Evolutionary conservation across 2,797 vertebrate genomes (phyloP), one percentile per base, ranked within the genome.

Genomic region (Helicolenus hilgendorfi): DNA sequence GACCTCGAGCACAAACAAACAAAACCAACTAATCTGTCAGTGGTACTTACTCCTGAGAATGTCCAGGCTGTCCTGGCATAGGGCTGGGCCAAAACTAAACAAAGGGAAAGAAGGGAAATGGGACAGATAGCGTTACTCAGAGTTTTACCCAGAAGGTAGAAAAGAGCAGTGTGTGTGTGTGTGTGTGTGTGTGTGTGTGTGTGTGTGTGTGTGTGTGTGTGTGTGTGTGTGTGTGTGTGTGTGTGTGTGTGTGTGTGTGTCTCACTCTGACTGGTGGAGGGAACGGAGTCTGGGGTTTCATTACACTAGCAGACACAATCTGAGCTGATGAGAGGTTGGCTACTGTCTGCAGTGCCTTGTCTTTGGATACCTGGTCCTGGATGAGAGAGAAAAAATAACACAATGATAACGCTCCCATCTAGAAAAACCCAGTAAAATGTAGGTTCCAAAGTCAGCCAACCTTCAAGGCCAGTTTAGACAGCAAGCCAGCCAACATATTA

Each of bases 311-410:
- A 0, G 98, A 99, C 81, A 99, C 98, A 0, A 99, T 99, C 97
- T 99, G 98, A 63, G 98, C 98, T 0, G 98, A 99, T 20, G 98
- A 99, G 94, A 99, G 98, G 92, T 98, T 98, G 1, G 98, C 98
- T 96, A 99, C 99, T 80, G 98, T 99, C 97, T 99, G 98, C 85
- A 99, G 97, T 70, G 98, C 98, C 94, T 99, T 99, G 92, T 99
- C 98, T 97, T 99, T 99, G 56, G 98, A 99, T 89, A 98, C 98
- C 94, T 99, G 98, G 97, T 99, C 98, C 98, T 99, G 85, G 18
- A 80, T 27, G 31, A 92, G 58, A 81, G 9, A 83, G 63, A 83
- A 58, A 75, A 69, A 71, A 74, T 36, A 64, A 88, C 11, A 63
- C 45, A 69, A 80, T 41, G 41, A 84, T 36, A 81, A 69, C 2